Percentiles rank a stretch among this genome's conserved stretches.
These are phyloP conservation scores for Parus major DNA, from an alignment of 2,113 vertebrate species.

Conservation along the genomic window DNA sequence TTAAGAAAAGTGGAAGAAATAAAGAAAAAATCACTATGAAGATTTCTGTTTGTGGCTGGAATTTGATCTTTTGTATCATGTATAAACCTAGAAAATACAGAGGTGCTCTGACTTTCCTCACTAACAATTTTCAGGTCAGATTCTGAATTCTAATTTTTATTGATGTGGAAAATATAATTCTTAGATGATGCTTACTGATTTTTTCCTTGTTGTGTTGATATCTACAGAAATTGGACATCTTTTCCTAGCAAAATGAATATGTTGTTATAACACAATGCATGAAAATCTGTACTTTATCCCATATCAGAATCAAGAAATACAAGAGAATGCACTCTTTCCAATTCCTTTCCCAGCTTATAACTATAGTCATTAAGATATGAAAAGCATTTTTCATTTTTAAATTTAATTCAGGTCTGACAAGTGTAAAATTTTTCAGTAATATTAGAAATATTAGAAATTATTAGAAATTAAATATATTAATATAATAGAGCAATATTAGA, in stretches of 20 bases:
- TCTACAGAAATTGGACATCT: background rate
- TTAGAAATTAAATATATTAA: no score
- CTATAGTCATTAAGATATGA: background rate
- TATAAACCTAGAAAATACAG: background rate
- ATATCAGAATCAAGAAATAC: background rate
- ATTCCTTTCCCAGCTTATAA: background rate
- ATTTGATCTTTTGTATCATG: background rate
- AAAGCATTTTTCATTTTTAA: background rate
- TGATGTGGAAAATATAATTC: background rate
- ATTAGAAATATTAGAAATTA: background rate
- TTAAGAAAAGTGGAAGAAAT: background rate
- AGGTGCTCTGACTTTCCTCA: background rate
- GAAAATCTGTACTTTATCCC: background rate
- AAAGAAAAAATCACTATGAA: background rate
- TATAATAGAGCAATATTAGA: background rate
- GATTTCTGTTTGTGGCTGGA: background rate
- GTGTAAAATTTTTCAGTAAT: background rate
- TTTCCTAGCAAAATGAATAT: background rate
- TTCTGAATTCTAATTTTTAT: background rate
- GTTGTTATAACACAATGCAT: background rate
- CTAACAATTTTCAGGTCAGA: background rate
- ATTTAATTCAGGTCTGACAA: background rate
- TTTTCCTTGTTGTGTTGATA: background rate
- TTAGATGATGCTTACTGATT: background rate
- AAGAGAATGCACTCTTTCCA: background rate